Evolutionary conservation across 2,797 vertebrate genomes (phyloP).

Genomic region (Yasuhikotakia modesta): DNA sequence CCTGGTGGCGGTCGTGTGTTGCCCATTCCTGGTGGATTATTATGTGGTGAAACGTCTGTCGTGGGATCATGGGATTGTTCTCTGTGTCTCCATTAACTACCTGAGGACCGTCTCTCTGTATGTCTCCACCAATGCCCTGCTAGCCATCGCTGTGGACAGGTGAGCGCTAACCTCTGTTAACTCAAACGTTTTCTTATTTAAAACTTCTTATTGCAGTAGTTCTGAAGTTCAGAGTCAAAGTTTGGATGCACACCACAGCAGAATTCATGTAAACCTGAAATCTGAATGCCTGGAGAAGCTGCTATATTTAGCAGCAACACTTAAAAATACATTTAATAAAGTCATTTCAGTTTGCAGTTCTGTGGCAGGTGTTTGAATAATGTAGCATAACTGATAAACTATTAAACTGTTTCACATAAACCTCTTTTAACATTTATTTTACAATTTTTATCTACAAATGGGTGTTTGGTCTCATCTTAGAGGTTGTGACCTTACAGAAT

Average conservation of each 20-base stretch:
- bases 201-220: neutral
- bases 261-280: neutral
- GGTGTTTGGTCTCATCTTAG: too few relatives aligned
- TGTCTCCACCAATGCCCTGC: constrained; percentile 93
- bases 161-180: constrained; percentile 62
- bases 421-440: too few relatives aligned
- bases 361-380: neutral
- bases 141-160: constrained; percentile 96
- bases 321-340: neutral
- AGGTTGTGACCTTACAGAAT: too few relatives aligned
- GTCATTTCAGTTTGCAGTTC: neutral
- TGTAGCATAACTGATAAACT: too few relatives aligned
- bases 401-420: too few relatives aligned
- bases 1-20: constrained; percentile 93
- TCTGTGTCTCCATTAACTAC: constrained; percentile 93
- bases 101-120: constrained; percentile 92
- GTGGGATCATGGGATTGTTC: constrained; percentile 89
- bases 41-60: constrained; percentile 93
- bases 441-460: too few relatives aligned
- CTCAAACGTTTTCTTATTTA: too few relatives aligned
- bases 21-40: constrained; percentile 97
- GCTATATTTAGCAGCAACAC: neutral
- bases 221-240: neutral
- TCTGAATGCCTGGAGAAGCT: neutral
- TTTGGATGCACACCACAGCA: neutral